These are phyloP conservation scores for Gobio gobio DNA, from an alignment of 2,113 vertebrate genomes.

Conservation along the genomic window DNA sequence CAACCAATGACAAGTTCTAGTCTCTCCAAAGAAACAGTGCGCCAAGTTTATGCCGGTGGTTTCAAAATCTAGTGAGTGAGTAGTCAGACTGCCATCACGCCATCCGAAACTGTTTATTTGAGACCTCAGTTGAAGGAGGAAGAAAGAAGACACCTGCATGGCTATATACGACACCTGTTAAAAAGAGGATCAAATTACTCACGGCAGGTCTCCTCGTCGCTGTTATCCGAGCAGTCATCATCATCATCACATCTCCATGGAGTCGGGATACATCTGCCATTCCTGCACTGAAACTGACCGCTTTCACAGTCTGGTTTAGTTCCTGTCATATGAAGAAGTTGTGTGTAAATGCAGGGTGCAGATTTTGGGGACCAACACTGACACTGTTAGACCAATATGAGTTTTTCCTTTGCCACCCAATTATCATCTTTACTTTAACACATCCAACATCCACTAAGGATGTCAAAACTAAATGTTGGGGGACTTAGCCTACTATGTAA, in stretches of 20 bases:
- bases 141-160: slow-evolving; percentile 1
- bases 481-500: background rate
- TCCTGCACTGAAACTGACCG: slow-evolving; percentile 92
- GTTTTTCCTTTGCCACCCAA: background rate
- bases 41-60: background rate
- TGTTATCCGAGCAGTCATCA: slow-evolving; percentile 94
- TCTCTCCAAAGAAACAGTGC: background rate
- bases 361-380: background rate
- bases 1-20: background rate
- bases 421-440: background rate
- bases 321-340: slow-evolving; percentile 65
- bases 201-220: slow-evolving; percentile 95
- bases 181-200: slow-evolving; percentile 73
- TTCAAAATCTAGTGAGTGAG: background rate
- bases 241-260: slow-evolving; percentile 97
- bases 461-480: background rate
- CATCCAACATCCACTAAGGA: background rate
- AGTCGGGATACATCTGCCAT: slow-evolving; percentile 90
- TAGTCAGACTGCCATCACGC: no score
- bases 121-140: background rate
- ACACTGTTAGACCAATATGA: no score
- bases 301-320: slow-evolving; percentile 85
- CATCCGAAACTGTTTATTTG: no score
- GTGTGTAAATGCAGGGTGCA: background rate
- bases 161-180: background rate